Base-by-base conservation (phyloP, 2,113 vertebrate species). In the Calyptommatus sinebrachiatus region DNA sequence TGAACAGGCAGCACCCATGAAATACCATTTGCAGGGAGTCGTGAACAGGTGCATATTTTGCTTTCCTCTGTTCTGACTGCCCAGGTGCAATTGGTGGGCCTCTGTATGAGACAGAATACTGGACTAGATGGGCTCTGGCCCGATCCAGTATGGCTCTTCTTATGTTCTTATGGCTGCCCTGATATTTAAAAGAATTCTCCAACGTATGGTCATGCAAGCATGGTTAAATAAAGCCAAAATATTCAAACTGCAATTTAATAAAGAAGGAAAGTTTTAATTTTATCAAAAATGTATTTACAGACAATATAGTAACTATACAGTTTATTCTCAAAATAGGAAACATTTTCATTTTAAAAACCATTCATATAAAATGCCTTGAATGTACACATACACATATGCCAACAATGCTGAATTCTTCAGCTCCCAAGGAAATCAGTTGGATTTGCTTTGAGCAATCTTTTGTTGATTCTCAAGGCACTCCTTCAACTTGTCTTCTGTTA, bases 401-500 rank as follows among this genome's bases (percentile, higher is more conserved):
- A 84, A 71, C 7, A 61, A 78, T 76, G 85, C 86, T 74, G 71
- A 87, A 80, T 91, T 85, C 76, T 5, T 7, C 60, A 71, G 68
- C 77, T 87, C 84, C 63, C 66, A 41, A 65, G 53, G 57, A 74
- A 86, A 85, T 94, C 92, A 94, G 4, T 88, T 86, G 0, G 11
- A 74, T 77, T 92, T 80, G 94, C 86, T 91, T 90, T 96, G 78
- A 94, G 93, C 88, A 80, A 97, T 96, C 92, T 95, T 94, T 91
- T 95, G 93, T 92, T 99, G 97, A 91, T 95, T 96, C 86, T 98
- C 95, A 88, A 99, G 93, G 83, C 97, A 99, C 91, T 99, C 96
- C 90, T 97, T 97, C 90, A 99, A 95, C 87, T 97, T 98, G 94
- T 99, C 96, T 91, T 99, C 98, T 0, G 97, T 97, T 88, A 99